These are phyloP conservation scores for Menura novaehollandiae DNA, from an alignment of 2,113 vertebrate species.

Conservation along the genomic window DNA sequence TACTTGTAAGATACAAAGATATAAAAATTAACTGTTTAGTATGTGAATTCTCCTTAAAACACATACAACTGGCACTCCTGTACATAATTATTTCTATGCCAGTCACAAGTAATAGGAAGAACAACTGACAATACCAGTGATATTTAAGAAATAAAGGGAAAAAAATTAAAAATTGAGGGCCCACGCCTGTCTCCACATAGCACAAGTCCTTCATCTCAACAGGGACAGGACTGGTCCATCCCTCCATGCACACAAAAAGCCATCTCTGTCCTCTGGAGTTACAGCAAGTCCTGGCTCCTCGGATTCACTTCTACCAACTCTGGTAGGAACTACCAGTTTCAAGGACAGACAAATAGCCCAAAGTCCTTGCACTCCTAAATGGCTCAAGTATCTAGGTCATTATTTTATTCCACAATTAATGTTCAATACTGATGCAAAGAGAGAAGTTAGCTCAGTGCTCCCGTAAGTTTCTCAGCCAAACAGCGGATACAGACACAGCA, in stretches of 20 bases:
- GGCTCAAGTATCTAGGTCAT: background rate
- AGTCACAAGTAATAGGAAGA: background rate
- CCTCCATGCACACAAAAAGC: background rate
- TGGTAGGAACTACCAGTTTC: background rate
- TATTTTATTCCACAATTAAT: background rate
- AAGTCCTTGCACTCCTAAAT: background rate
- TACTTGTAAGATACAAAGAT: background rate
- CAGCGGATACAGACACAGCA: background rate
- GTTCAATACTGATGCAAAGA: background rate
- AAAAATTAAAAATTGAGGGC: background rate
- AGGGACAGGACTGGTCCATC: background rate
- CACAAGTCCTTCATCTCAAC: background rate
- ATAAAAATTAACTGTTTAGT: background rate
- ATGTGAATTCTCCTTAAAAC: background rate
- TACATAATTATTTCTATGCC: background rate
- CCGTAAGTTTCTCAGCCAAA: background rate
- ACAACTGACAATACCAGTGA: background rate
- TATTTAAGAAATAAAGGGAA: background rate
- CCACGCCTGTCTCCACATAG: background rate
- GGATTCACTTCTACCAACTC: background rate
- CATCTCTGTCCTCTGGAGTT: background rate
- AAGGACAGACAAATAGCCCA: background rate
- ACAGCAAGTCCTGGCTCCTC: background rate
- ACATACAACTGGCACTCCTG: background rate
- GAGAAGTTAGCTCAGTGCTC: background rate